phyloP scores from a whole-genome alignment of 2,888 invertebrate species.

The Heteromyza rotundicornis region DNA sequence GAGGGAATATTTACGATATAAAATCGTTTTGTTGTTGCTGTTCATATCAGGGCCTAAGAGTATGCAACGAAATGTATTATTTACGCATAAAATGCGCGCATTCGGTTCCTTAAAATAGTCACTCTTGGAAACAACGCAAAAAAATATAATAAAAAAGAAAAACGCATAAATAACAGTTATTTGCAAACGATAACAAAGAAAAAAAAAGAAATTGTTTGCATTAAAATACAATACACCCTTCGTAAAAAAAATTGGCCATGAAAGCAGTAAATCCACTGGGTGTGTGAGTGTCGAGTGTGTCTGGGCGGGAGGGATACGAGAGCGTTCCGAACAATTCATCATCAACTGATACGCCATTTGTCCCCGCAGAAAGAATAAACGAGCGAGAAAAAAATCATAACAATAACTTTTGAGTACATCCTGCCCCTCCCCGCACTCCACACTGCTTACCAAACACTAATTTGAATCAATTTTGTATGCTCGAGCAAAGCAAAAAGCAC shows the following conservation, averaged over 20 bases:
- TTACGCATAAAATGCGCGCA: not conserved
- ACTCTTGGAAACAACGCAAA: too few species aligned
- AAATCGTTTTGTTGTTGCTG: too few species aligned
- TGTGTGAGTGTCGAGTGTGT: too few species aligned
- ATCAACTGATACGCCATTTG: not conserved
- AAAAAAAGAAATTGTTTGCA: not conserved
- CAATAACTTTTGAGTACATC: too few species aligned
- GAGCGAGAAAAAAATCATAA: too few species aligned
- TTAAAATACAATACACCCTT: not conserved
- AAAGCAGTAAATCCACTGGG: too few species aligned
- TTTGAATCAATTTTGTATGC: not conserved
- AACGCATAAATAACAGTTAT: not conserved
- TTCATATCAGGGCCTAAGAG: not conserved
- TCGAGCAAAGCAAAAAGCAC: not conserved
- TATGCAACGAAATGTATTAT: constrained; percentile 4
- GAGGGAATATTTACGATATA: too few species aligned
- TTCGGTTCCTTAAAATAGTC: not conserved
- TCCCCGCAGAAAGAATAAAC: too few species aligned
- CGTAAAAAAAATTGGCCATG: not conserved
- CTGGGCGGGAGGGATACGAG: too few species aligned
- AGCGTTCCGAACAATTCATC: constrained; percentile 6
- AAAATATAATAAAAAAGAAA: too few species aligned
- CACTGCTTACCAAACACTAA: not conserved
- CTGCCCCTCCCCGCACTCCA: too few species aligned
- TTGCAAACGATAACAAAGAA: not conserved